Conservation (phyloP, 2,888 invertebrate species). For the Lordiphosa andalusiaca region DNA sequence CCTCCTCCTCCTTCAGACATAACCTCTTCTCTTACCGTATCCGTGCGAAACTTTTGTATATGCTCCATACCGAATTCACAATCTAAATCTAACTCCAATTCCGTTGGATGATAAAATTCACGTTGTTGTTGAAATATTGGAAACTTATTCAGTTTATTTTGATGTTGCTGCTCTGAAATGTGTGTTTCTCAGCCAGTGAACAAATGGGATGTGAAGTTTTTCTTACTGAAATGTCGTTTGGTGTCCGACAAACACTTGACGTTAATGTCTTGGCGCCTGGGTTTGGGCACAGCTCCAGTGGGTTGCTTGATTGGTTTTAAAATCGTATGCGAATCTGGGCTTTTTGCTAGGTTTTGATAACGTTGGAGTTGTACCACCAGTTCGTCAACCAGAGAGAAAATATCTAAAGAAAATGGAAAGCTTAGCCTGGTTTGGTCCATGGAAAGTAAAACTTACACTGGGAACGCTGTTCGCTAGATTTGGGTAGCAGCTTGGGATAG, state of each 20-base stretch:
- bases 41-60: constrained; percentile 35
- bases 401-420: constrained; percentile 11
- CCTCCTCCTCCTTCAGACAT: too few species aligned
- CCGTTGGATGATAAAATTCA: neutral
- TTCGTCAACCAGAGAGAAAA: constrained; percentile 37
- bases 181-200: neutral
- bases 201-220: neutral
- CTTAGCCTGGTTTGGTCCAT: neutral
- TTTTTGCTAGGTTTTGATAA: neutral
- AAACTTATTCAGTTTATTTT: too few species aligned
- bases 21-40: constrained; percentile 15
- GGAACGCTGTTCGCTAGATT: constrained; percentile 22
- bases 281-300: constrained; percentile 38
- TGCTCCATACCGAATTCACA: constrained; percentile 47
- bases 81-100: constrained; percentile 39
- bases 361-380: constrained; percentile 28
- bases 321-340: too few species aligned
- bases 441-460: constrained; percentile 33
- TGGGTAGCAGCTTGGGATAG: constrained; percentile 31
- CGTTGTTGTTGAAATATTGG: neutral
- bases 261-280: neutral
- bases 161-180: constrained; percentile 14
- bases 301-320: neutral
- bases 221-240: neutral
- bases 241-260: neutral